Base-by-base conservation (phyloP, 2,113 vertebrate species). In the Phrynosoma blainvillii region DNA sequence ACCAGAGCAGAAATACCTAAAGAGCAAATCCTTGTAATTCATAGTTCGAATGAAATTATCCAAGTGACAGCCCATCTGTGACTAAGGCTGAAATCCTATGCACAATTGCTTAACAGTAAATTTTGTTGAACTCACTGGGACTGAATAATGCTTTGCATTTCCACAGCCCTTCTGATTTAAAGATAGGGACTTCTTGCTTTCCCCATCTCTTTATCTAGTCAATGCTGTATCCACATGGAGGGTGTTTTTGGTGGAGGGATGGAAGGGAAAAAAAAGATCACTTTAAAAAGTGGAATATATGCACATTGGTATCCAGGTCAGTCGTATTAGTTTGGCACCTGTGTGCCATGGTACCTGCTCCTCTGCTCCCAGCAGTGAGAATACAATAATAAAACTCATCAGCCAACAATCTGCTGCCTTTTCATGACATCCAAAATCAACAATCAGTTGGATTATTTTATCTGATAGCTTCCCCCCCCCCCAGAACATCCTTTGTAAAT, bases 11-110 rank as follows among this genome's bases (percentile, higher is more conserved):
- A 74, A 87, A 89, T 42, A 66, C 27, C 73, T 4, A 74, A 90
- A 85, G 66, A 92, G 88, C 65, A 90, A 89, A 84, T 86, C 87
- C 90, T 84, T 90, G 84, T 84, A 89, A 92, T 89, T 92, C 65
- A 86, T 36, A 87, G 86, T 87, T 89, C 88, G 94, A 91, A 89
- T 90, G 79, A 71, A 85, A 79, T 91, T 76, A 91, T 79, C 25
- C 47, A 79, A 88, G 42, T 89, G 84, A 84, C 6, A 32, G 87
- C 65, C 79, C 79, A 75, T 70, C 84, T 68, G 83, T 68, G 73
- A 90, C 85, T 84, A 87, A 90, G 86, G 76, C 21, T 82, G 77
- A 76, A 36, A 21, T 90, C 79, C 88, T 86, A 70, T 88, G 42
- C 65, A 84, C 87, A 88, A 78, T 84, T 88, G 78, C 9, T 56